Conservation (phyloP, 53 echinoderm and acorn worm genomes). For the Apostichopus leukothele region DNA sequence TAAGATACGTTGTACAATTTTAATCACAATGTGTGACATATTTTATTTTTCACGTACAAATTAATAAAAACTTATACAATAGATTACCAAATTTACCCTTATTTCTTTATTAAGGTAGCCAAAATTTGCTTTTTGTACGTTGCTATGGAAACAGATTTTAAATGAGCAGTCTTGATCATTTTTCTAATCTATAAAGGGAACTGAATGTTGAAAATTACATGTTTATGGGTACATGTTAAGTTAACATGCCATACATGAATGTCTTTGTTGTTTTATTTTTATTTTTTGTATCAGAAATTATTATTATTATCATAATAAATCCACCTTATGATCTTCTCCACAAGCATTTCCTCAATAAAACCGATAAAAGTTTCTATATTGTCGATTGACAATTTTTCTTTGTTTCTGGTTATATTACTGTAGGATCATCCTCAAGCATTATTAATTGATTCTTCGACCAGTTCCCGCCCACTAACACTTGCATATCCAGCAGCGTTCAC, state of each 20-base stretch:
- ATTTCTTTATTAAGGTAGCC: not conserved
- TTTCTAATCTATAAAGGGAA: too few relatives aligned
- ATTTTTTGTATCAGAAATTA: not conserved
- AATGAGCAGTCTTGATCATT: not conserved
- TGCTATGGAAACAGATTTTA: not conserved
- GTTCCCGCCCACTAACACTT: too few relatives aligned
- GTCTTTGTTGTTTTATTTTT: not conserved
- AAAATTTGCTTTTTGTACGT: not conserved
- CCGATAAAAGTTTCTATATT: not conserved
- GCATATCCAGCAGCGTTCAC: too few relatives aligned
- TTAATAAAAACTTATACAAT: not conserved
- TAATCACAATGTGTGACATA: slow-evolving; percentile 6
- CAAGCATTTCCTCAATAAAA: slow-evolving; percentile 11
- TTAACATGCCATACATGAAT: not conserved
- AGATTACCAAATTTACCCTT: not conserved
- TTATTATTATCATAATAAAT: not conserved
- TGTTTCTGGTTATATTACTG: not conserved
- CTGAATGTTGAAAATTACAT: too few relatives aligned
- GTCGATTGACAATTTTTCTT: not conserved
- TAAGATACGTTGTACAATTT: slow-evolving; percentile 2
- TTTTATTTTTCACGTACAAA: not conserved
- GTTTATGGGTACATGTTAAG: too few relatives aligned
- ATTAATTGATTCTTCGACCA: too few relatives aligned
- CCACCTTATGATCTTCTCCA: not conserved
- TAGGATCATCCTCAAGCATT: too few relatives aligned